These are phyloP conservation scores for Drosophila testacea DNA, from an alignment of 2,888 invertebrate species.

Conservation along the genomic window DNA sequence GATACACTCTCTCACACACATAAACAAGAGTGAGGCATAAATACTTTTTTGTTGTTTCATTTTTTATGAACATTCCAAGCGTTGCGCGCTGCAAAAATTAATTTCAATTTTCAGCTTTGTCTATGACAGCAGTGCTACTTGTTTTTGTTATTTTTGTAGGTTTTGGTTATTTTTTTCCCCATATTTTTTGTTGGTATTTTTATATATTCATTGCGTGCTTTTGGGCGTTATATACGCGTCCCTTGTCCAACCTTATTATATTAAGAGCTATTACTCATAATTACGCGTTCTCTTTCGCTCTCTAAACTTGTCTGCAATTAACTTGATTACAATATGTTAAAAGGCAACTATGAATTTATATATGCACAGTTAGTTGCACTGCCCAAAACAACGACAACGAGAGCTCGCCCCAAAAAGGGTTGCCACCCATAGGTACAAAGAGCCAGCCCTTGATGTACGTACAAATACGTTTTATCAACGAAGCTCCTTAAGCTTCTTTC, in stretches of 20 bases:
- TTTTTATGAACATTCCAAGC: slow-evolving; percentile 70
- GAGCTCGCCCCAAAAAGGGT: slow-evolving; percentile 15
- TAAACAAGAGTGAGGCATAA: slow-evolving; percentile 14
- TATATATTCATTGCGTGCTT: slow-evolving; percentile 72
- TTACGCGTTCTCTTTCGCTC: slow-evolving; percentile 55
- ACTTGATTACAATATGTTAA: slow-evolving; percentile 68
- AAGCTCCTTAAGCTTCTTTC: too few relatives aligned
- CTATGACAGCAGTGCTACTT: slow-evolving; percentile 48
- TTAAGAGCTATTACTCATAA: slow-evolving; percentile 79
- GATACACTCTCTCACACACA: slow-evolving; percentile 9
- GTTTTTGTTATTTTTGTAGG: slow-evolving; percentile 17
- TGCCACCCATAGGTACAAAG: slow-evolving; percentile 17
- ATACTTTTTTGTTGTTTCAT: slow-evolving; percentile 32
- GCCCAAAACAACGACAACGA: slow-evolving; percentile 2
- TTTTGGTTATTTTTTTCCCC: slow-evolving; percentile 16
- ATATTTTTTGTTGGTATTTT: slow-evolving; percentile 41
- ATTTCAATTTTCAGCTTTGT: slow-evolving; percentile 79
- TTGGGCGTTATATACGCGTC: slow-evolving; percentile 64
- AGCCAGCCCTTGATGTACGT: slow-evolving; percentile 32
- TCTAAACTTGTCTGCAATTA: slow-evolving; percentile 63
- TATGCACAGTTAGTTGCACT: slow-evolving; percentile 12
- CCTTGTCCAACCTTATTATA: slow-evolving; percentile 59
- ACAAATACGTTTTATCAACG: not conserved
- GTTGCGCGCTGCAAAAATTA: slow-evolving; percentile 63
- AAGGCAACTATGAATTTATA: not conserved